Percentiles rank a stretch among this genome's conserved stretches.
phyloP scores from a whole-genome alignment of 2,113 vertebrate species.

The Oenanthe melanoleuca region DNA sequence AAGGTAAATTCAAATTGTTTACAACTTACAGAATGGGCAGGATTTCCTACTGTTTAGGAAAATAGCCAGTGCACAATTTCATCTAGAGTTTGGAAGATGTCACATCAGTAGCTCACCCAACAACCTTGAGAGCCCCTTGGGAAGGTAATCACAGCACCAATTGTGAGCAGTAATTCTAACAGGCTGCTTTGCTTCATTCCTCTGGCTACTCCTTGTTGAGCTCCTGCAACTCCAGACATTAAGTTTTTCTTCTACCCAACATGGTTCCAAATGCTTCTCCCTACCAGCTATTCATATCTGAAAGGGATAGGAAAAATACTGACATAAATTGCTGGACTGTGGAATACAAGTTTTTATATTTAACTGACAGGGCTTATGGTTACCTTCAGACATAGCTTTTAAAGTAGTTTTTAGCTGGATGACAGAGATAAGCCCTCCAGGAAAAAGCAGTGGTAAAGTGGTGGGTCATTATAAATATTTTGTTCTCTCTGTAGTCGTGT shows the following conservation, averaged over 20 bases:
- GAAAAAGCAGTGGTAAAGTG: neutral
- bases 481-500: neutral
- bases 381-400: conserved; percentile 18
- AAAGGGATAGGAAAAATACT: neutral
- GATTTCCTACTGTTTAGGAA: neutral
- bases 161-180: neutral
- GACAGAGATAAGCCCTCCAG: neutral
- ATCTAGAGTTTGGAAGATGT: neutral
- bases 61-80: neutral
- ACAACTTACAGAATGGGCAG: neutral
- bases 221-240: neutral
- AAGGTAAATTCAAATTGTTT: neutral
- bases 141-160: conserved; percentile 13
- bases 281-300: neutral
- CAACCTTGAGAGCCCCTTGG: neutral
- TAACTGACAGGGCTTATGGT: neutral
- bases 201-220: neutral
- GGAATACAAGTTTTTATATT: neutral
- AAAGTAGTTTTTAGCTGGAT: neutral
- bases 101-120: neutral
- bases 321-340: neutral
- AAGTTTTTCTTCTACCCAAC: neutral
- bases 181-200: neutral
- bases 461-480: conserved; percentile 5
- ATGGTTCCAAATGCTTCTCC: neutral